Base-by-base conservation (phyloP, 2,113 vertebrate species). In the Proterorhinus semilunaris region DNA sequence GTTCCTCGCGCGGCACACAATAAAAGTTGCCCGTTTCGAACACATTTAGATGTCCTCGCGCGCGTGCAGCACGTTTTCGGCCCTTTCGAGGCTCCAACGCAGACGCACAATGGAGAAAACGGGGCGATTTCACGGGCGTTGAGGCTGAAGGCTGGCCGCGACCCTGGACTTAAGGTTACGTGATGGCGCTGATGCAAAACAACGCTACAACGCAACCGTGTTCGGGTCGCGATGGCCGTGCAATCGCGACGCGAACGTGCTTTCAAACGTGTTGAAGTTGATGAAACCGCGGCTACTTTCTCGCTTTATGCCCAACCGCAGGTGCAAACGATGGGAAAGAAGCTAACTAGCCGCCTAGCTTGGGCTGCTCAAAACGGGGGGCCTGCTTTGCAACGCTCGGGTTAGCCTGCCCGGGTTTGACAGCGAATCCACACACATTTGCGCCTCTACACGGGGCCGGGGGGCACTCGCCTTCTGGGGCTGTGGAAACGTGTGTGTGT, bases 301-400 rank as follows among this genome's bases (percentile, higher is more conserved):
- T 54, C 53, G 51, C 36, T 12, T 36, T 9, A 51, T 57, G 51
- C 36, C 49, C 36, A 76, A 62, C 79, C 69, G 85, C 89, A 88
- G 89, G 87, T 90, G 86, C 89, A 88, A 76, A 73, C n/a, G 83
- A 69, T 53, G 80, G 72, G 70, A 27, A 27, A 59, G 81, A 8
- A 58, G 84, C 84, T 83, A 83, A 62, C 62, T 74, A 78, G 77
- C 75, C 5, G 11, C 67, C 69, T 83, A 80, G 78, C 83, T 45
- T 46, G 36, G 51, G 66, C 4, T 42, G 81, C 83, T 83, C 88
- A 80, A 10, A 72, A 66, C 79, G 80, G 81, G 80, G 81, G 86
- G 79, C 86, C 85, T 52, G 78, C 65, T 83, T 43, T 78, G 57
- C n/a, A 67, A 53, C 9, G 71, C 46, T 55, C 61, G 45, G 10